phyloP scores from a whole-genome alignment of 2,888 invertebrate genomes.

The Sipha maydis region DNA sequence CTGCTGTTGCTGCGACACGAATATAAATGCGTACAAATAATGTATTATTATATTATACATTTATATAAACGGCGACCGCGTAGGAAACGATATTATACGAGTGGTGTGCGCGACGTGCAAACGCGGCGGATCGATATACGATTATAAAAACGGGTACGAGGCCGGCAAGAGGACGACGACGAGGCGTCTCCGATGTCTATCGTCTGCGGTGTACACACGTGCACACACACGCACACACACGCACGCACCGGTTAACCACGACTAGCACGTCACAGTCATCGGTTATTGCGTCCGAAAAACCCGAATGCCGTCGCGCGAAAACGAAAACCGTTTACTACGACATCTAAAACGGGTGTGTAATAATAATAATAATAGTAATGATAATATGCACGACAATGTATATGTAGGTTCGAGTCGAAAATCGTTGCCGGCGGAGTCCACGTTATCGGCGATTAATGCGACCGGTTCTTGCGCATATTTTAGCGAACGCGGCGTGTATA shows the following conservation, averaged over 20 bases:
- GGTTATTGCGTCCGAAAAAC: background rate
- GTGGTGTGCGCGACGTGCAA: background rate
- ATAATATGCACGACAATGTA: background rate
- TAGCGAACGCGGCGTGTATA: background rate
- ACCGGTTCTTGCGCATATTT: background rate
- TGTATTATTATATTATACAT: background rate
- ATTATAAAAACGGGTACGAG: conserved; percentile 2
- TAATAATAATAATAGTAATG: too few species aligned
- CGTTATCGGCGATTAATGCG: background rate
- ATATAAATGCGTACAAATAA: background rate
- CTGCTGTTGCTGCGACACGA: background rate
- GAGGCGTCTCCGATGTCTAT: background rate
- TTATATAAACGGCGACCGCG: background rate
- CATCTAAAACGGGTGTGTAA: background rate
- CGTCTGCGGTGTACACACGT: background rate
- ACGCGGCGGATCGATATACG: background rate
- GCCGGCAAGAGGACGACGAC: background rate
- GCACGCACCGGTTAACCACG: background rate
- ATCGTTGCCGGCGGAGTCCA: background rate
- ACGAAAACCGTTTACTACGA: background rate
- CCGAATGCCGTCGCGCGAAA: background rate
- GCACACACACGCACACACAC: background rate
- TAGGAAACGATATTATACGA: background rate
- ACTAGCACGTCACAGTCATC: background rate
- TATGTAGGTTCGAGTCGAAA: background rate